phyloP scores from a whole-genome alignment of 2,113 vertebrate genomes.

The Pseudorectes ferrugineus region DNA sequence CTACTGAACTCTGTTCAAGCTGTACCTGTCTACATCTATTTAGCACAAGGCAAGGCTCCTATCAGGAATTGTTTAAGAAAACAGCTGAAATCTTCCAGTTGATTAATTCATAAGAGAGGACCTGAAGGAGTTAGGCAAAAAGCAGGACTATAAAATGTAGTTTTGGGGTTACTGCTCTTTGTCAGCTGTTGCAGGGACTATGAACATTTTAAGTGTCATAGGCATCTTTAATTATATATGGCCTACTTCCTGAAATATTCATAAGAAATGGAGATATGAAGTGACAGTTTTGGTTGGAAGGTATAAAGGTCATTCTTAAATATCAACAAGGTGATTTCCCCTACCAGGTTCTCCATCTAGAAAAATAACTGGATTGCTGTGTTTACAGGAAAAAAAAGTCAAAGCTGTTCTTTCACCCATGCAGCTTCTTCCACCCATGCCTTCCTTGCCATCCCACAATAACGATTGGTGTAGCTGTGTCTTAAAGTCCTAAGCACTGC shows the following conservation, averaged over 20 bases:
- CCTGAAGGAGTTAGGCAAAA: background rate
- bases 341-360: background rate
- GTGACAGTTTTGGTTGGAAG: background rate
- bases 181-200: background rate
- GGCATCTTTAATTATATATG: slow-evolving; percentile 3
- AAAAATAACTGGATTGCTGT: background rate
- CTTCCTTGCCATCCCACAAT: background rate
- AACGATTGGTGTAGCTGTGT: background rate
- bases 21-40: background rate
- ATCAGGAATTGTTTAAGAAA: background rate
- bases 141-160: background rate
- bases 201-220: background rate
- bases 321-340: background rate
- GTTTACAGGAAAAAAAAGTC: background rate
- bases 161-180: background rate
- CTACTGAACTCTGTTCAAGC: background rate
- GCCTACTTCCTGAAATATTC: background rate
- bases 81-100: background rate
- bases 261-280: background rate
- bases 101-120: background rate
- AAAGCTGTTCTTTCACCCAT: background rate
- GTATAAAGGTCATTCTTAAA: background rate
- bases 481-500: background rate
- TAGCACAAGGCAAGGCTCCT: background rate
- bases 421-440: background rate